Evolutionary conservation across 2,888 invertebrate species (phyloP).

Genomic region (Anticlea derivata): DNA sequence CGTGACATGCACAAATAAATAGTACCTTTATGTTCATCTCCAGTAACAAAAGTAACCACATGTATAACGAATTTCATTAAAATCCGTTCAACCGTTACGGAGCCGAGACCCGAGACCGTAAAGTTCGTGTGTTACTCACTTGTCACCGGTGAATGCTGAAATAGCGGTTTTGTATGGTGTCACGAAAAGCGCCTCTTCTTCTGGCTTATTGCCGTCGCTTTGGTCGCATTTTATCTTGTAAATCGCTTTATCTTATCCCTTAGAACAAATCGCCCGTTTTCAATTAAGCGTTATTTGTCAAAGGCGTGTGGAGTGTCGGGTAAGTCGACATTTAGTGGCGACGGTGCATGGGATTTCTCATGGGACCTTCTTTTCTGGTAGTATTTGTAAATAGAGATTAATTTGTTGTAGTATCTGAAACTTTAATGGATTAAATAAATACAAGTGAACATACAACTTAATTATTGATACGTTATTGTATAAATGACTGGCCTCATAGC

Average conservation of each 20-base stretch:
- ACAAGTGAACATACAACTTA: background rate
- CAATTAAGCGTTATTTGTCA: constrained; percentile 76
- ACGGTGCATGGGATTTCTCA: constrained; percentile 36
- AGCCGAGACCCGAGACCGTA: too few relatives aligned
- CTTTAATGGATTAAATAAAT: constrained; percentile 12
- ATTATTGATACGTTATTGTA: too few relatives aligned
- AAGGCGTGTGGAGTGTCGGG: constrained; percentile 48
- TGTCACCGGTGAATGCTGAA: too few relatives aligned
- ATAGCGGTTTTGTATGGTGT: too few relatives aligned
- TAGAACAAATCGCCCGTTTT: constrained; percentile 57
- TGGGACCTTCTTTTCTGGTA: constrained; percentile 31
- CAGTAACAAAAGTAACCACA: too few relatives aligned
- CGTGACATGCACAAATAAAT: too few relatives aligned
- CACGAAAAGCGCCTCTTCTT: too few relatives aligned
- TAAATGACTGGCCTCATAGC: too few relatives aligned
- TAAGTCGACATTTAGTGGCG: constrained; percentile 53
- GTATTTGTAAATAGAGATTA: constrained; percentile 18
- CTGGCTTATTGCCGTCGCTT: too few relatives aligned
- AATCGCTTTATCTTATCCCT: constrained; percentile 27
- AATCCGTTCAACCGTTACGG: too few relatives aligned
- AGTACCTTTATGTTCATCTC: too few relatives aligned
- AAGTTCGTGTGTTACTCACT: background rate
- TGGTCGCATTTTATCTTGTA: background rate
- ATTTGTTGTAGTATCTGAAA: constrained; percentile 13
- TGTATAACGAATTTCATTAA: too few relatives aligned